These are phyloP conservation scores for Stictonetta naevosa DNA, from an alignment of 2,113 vertebrate genomes.

Conservation along the genomic window DNA sequence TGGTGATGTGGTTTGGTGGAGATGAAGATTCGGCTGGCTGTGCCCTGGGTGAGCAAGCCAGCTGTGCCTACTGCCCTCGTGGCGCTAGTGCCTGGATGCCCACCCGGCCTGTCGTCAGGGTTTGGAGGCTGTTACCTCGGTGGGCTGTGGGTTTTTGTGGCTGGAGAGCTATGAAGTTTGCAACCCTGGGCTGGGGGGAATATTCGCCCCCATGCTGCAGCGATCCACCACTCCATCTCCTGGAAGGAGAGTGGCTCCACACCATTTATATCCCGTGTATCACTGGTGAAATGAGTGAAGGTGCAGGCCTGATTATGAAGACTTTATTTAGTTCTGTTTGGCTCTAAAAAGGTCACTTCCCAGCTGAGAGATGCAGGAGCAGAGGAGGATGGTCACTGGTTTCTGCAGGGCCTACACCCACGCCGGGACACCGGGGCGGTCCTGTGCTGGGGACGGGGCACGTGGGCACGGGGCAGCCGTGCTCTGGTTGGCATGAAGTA, in stretches of 20 bases:
- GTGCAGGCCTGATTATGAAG: fast-evolving
- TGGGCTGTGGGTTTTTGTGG: too few species aligned
- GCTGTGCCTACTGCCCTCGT: fast-evolving
- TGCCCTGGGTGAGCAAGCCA: not conserved
- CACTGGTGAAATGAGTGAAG: fast-evolving
- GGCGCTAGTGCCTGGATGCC: not conserved
- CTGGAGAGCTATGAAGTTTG: not conserved
- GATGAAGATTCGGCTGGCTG: not conserved
- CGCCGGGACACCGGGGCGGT: not conserved
- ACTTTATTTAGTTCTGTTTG: fast-evolving
- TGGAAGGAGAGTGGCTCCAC: not conserved
- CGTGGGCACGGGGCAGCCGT: not conserved
- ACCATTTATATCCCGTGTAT: not conserved
- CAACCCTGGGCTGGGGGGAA: not conserved
- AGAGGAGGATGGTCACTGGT: too few species aligned
- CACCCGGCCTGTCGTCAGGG: too few species aligned
- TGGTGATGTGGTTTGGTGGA: too few species aligned
- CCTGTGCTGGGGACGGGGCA: not conserved
- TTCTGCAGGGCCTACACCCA: not conserved
- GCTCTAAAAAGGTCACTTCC: not conserved
- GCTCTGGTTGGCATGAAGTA: too few species aligned
- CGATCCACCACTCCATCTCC: not conserved
- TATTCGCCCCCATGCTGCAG: not conserved
- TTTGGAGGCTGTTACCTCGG: too few species aligned
- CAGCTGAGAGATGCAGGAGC: fast-evolving